Conservation (phyloP, 1,140 invertebrate genomes). For the Ceratina japonica region DNA sequence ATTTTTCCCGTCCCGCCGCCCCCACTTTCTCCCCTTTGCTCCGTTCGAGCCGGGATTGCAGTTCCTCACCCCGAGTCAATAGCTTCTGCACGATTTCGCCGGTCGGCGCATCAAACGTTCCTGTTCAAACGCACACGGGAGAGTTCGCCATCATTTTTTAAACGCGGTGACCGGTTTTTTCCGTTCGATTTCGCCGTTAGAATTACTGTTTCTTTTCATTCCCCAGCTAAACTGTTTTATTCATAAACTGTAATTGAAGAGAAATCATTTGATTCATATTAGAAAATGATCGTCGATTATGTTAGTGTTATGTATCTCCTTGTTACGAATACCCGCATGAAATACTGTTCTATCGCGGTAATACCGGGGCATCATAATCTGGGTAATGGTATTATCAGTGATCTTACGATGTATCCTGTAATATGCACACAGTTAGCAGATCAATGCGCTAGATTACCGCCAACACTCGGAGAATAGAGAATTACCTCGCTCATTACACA, state of each 20-base stretch:
- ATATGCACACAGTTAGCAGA: neutral
- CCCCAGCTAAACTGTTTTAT: no score
- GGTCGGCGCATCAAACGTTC: neutral
- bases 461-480: neutral
- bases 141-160: neutral
- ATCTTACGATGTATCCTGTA: neutral
- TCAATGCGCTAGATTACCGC: neutral
- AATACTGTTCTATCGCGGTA: neutral
- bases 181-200: neutral
- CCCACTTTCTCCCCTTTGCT: constrained; percentile 4
- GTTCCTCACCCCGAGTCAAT: neutral
- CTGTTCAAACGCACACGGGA: neutral
- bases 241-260: no score
- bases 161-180: neutral
- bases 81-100: neutral
- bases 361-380: constrained; percentile 8
- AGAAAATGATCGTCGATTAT: no score
- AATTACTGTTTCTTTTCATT: no score
- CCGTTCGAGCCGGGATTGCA: neutral
- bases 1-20: constrained; percentile 20
- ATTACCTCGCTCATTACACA: neutral
- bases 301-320: neutral
- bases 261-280: neutral
- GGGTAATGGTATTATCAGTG: constrained; percentile 21
- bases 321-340: neutral